Conservation (phyloP, 1,140 invertebrate genomes). For the Dolichoris vasculosae region DNA sequence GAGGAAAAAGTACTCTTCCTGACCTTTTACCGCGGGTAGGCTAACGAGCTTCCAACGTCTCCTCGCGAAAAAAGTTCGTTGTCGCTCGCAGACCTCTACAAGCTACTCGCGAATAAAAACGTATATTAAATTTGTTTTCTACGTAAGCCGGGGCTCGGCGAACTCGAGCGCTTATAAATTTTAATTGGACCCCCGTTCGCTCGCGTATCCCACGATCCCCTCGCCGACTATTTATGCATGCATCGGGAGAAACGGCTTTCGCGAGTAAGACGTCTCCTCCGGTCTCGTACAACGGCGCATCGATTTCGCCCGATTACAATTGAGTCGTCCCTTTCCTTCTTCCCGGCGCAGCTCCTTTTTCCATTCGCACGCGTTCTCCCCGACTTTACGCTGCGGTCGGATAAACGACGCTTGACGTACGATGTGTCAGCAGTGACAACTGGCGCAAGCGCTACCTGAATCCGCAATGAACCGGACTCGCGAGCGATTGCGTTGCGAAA, state of each 20-base stretch:
- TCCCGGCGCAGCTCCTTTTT: slow-evolving; percentile 62
- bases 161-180: background rate
- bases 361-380: slow-evolving; percentile 59
- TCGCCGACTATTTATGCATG: slow-evolving; percentile 2
- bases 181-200: slow-evolving; percentile 8
- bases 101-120: background rate
- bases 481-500: background rate
- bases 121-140: background rate
- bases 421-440: slow-evolving; percentile 75
- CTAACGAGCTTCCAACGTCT: slow-evolving; percentile 40
- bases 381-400: slow-evolving; percentile 57
- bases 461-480: slow-evolving; percentile 68
- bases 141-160: background rate
- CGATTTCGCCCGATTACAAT: slow-evolving; percentile 61
- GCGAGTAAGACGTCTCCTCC: slow-evolving; percentile 35
- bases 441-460: slow-evolving; percentile 73
- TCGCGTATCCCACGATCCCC: too few relatives aligned
- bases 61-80: background rate
- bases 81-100: too few relatives aligned
- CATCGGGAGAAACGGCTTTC: slow-evolving; percentile 18
- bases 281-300: background rate
- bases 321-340: slow-evolving; percentile 68
- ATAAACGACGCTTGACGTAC: slow-evolving; percentile 71
- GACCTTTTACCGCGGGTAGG: slow-evolving; percentile 20
- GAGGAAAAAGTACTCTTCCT: background rate